Evolutionary conservation across 2,888 invertebrate genomes (phyloP).

Genomic region (Oasisia sp.): DNA sequence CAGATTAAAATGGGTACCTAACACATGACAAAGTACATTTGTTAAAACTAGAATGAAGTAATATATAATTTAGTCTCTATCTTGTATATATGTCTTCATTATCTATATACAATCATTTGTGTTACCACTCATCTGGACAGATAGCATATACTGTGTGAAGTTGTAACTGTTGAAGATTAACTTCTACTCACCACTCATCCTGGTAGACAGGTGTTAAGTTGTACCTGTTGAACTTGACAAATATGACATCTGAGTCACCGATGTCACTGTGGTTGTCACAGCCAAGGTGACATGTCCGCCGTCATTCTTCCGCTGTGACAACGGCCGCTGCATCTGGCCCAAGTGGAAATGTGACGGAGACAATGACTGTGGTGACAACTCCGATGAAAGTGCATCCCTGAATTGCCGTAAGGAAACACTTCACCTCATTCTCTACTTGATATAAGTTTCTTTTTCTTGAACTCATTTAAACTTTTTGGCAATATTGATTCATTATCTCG

Average conservation of each 20-base stretch:
- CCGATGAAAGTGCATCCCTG: slow-evolving; percentile 32
- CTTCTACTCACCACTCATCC: no score
- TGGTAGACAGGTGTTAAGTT: no score
- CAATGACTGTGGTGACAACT: slow-evolving; percentile 24
- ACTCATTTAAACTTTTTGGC: not conserved
- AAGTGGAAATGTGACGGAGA: slow-evolving; percentile 25
- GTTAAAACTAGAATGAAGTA: no score
- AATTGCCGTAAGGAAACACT: slow-evolving; percentile 46
- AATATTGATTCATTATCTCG: not conserved
- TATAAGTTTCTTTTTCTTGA: not conserved
- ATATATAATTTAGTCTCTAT: no score
- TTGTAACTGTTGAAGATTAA: no score
- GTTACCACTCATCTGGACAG: not conserved
- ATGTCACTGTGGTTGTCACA: slow-evolving; percentile 20
- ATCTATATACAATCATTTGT: not conserved
- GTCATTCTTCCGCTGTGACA: slow-evolving; percentile 61
- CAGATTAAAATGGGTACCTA: no score
- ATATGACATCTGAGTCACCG: not conserved
- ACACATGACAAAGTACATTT: no score
- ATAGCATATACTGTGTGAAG: not conserved
- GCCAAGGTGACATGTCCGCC: slow-evolving; percentile 66
- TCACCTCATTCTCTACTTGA: slow-evolving; percentile 62
- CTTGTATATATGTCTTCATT: no score
- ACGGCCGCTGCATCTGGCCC: slow-evolving; percentile 52
- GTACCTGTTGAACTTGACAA: not conserved